A percentile compares a stretch with the other conserved stretches of the same genome.
phyloP scores from a whole-genome alignment of 2,888 invertebrate species.

The Miltochrista miniata region DNA sequence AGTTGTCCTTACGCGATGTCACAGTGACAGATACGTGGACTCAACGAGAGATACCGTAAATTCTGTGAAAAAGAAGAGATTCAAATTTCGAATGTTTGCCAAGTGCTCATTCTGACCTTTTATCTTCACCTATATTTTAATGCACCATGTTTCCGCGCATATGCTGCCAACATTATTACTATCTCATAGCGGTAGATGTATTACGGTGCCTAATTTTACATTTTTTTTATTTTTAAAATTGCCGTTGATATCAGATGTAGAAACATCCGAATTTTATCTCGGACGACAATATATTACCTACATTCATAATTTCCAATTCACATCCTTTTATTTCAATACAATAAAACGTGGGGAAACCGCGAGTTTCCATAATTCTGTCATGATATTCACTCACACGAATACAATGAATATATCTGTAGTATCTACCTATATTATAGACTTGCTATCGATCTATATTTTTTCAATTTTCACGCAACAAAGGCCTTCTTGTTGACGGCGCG shows the following conservation, averaged over 20 bases:
- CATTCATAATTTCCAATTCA: too few relatives aligned
- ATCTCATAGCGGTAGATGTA: constrained; percentile 21
- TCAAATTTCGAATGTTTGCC: constrained; percentile 25
- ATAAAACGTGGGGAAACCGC: too few relatives aligned
- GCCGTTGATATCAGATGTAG: constrained; percentile 28
- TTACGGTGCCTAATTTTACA: constrained; percentile 27
- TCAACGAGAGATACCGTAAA: constrained; percentile 10
- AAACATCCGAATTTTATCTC: constrained; percentile 27
- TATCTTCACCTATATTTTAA: constrained; percentile 33
- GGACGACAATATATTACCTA: constrained; percentile 25
- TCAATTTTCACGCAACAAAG: constrained; percentile 46
- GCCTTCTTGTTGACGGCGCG: constrained; percentile 40
- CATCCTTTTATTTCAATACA: too few relatives aligned
- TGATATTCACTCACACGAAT: constrained; percentile 13
- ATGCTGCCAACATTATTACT: constrained; percentile 28
- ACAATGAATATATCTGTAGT: constrained; percentile 7
- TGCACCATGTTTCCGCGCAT: constrained; percentile 31
- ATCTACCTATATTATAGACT: too few relatives aligned
- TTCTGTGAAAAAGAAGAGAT: constrained; percentile 12
- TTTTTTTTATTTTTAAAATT: too few relatives aligned
- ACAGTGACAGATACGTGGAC: constrained; percentile 21
- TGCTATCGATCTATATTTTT: constrained; percentile 37
- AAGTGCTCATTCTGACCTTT: constrained; percentile 36
- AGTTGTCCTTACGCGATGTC: constrained; percentile 10
- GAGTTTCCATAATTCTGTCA: constrained; percentile 15